Evolutionary conservation across 2,888 invertebrate genomes (phyloP).

Genomic region (Sinelater perroti): DNA sequence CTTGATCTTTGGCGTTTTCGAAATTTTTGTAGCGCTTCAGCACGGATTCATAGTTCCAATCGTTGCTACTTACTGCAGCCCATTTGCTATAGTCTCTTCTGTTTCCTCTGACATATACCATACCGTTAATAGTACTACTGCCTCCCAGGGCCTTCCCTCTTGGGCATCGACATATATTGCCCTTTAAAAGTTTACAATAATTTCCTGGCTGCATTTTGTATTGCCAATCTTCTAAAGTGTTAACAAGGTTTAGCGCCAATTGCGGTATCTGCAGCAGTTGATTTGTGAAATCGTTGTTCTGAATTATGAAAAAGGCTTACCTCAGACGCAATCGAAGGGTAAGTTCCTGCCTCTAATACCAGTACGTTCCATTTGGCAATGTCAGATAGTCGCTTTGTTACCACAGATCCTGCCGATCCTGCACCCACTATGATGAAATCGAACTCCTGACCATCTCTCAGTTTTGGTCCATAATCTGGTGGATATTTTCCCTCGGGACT

Average conservation of each 20-base stretch:
- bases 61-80: slow-evolving; percentile 82
- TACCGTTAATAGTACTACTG: slow-evolving; percentile 86
- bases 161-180: slow-evolving; percentile 89
- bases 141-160: slow-evolving; percentile 92
- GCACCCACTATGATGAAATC: too few species aligned
- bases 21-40: slow-evolving; percentile 81
- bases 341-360: too few species aligned
- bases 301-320: too few species aligned
- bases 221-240: slow-evolving; percentile 90
- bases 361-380: too few species aligned
- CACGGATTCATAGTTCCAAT: slow-evolving; percentile 86
- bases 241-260: slow-evolving; percentile 83
- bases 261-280: slow-evolving; percentile 78
- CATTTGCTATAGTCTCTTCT: slow-evolving; percentile 87
- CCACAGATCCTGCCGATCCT: too few species aligned
- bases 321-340: too few species aligned
- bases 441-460: too few species aligned
- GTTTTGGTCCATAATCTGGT: too few species aligned
- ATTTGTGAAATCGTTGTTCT: too few species aligned
- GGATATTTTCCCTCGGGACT: too few species aligned
- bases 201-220: slow-evolving; percentile 85
- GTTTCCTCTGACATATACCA: slow-evolving; percentile 92
- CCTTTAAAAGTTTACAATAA: slow-evolving; percentile 85
- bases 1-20: slow-evolving; percentile 32
- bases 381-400: too few species aligned